Evolutionary conservation across 2,113 vertebrate species (phyloP), one percentile per base, ranked within the genome.

Genomic region (Gavialis gangeticus): DNA sequence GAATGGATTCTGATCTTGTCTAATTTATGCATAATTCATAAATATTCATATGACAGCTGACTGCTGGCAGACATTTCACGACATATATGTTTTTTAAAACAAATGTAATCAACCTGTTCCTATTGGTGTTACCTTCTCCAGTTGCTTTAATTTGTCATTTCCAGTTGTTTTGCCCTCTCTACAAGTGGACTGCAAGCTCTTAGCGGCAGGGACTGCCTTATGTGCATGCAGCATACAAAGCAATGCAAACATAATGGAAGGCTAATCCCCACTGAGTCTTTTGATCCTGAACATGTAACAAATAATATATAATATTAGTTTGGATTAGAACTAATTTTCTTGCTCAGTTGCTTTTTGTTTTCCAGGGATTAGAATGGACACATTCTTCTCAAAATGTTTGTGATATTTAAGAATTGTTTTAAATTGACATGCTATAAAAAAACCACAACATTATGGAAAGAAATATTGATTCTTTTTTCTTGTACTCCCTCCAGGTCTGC

Each of bases 191-290:
- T 5, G 0, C 2, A 22, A 2, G 2, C 11, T 84, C 87, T 88
- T 24, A 37, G 8, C 28, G 81, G 30, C 10, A 0, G 6, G 2
- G 0, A 1, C 12, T 84, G 4, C 2, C 2, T 3, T 69, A 80
- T 71, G 4, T 34, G 11, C 0, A 21, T 59, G n/a, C 0, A 37
- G 3, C 59, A 2, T 18, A 82, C 54, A 24, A 78, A 77, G 6
- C 1, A 34, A 1, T 27, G 55, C 2, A 63, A 27, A 79, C 17
- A 2, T 77, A 46, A 9, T 46, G 46, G 46, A 7, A 46, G 46
- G 46, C 46, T 59, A 57, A 73, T 84, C 63, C 1, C 6, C 55
- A 2, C 2, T 10, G 34, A 55, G 66, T 4, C 30, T 2, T 57
- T 18, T 67, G 13, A 22, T 6, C 14, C 19, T 6, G 21, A 21